phyloP scores from a whole-genome alignment of 1,140 invertebrate species.

The Hetaerina americana region DNA sequence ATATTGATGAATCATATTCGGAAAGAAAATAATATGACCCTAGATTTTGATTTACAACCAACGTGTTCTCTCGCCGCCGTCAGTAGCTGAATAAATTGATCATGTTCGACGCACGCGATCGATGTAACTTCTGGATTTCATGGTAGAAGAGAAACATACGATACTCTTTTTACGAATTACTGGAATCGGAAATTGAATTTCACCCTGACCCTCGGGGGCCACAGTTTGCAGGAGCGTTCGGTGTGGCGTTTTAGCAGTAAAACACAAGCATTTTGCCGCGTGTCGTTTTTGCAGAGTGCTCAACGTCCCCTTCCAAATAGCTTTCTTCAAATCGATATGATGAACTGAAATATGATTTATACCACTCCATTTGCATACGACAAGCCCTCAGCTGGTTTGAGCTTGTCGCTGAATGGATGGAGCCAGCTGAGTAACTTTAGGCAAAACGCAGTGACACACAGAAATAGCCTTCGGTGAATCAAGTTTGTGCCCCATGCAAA shows the following conservation, averaged over 20 bases:
- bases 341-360: background rate
- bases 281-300: background rate
- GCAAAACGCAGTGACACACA: too few species aligned
- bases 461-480: too few species aligned
- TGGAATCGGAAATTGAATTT: background rate
- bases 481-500: too few species aligned
- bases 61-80: too few species aligned
- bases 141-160: background rate
- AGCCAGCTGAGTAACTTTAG: too few species aligned
- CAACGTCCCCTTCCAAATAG: background rate
- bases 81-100: background rate
- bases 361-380: background rate
- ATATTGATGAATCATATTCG: too few species aligned
- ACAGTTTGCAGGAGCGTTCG: background rate
- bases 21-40: too few species aligned
- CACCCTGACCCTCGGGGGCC: background rate
- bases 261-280: background rate
- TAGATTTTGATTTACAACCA: too few species aligned
- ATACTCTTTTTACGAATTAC: background rate
- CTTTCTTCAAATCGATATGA: background rate
- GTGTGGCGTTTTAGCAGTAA: background rate
- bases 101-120: background rate
- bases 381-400: too few species aligned
- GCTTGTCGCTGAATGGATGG: too few species aligned
- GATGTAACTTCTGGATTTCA: background rate